Conservation (phyloP, 2,113 vertebrate species). For the Petrocephalus microphthalmus region DNA sequence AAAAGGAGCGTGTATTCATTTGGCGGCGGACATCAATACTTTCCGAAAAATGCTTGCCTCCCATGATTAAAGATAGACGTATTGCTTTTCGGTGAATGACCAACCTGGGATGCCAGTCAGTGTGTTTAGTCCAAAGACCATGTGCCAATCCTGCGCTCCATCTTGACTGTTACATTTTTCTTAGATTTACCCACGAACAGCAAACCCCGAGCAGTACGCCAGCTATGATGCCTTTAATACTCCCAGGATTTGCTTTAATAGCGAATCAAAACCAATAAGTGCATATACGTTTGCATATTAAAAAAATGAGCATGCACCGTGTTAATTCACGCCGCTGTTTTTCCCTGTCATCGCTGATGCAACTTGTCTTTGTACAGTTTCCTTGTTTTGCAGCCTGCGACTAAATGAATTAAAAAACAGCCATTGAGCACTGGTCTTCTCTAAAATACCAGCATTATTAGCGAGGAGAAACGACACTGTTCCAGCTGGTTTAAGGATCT, state of each 20-base stretch:
- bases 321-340: not conserved
- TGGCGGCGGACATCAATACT: not conserved
- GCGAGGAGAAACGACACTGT: not conserved
- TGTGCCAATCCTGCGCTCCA: slow-evolving; percentile 31
- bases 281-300: slow-evolving; percentile 15
- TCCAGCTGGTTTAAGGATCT: slow-evolving; percentile 22
- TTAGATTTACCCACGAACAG: not conserved
- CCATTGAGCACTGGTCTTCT: not conserved
- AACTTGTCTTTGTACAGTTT: slow-evolving; percentile 25
- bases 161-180: slow-evolving; percentile 25
- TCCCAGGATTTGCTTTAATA: slow-evolving; percentile 1
- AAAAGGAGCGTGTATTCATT: slow-evolving; percentile 5
- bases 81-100: slow-evolving; percentile 21
- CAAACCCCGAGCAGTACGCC: not conserved
- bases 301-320: not conserved
- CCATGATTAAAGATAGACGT: not conserved
- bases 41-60: not conserved
- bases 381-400: slow-evolving; percentile 4
- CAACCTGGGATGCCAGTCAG: not conserved
- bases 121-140: slow-evolving; percentile 22
- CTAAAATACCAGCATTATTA: not conserved
- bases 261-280: not conserved
- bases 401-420: not conserved
- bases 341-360: slow-evolving; percentile 30
- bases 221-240: not conserved